Base-by-base conservation (phyloP, 2,888 invertebrate genomes). In the Tetragonisca angustula region DNA sequence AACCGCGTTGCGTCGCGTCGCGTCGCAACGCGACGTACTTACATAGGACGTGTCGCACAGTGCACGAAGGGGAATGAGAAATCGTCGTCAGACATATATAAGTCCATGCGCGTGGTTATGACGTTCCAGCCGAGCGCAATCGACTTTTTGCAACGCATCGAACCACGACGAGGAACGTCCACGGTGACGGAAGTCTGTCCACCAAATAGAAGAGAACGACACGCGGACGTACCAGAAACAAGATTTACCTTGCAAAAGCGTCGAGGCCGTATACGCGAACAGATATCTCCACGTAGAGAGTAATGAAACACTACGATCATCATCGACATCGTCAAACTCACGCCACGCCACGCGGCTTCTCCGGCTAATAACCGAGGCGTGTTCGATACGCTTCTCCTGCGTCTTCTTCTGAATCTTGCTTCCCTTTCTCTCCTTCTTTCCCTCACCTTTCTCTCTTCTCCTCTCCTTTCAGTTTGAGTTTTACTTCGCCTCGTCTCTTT, bases 121-220 rank as follows among this genome's bases (percentile, higher is more conserved):
- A 87, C 87, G 90, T 90, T 90, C 89, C 89, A 83, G 43, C 79
- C 75, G 89, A 90, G 83, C 79, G 89, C 78, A 52, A 76, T 27
- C 68, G 81, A 90, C 88, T 90, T 90, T 88, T 90, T 89, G 85
- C 82, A 59, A 56, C 21, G 81, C 87, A 79, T 62, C 84, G 80
- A 82, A 86, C 76, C 90, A 73, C 83, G 85, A 90, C 89, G 88
- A 81, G 81, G 78, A 87, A 83, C 89, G 84, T 81, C 84, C 79
- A 79, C 76, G 84, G 83, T 87, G 89, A 88, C 89, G 89, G 89
- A 90, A 90, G 85, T 90, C 67, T 68, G 67, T 83, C 73, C 75
- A 59, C 56, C 79, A 59, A 67, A 76, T 75, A 64, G 73, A 67
- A 64, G 69, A 78, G 64, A 79, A 76, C 36, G 80, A 64, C 32